These are phyloP conservation scores for Eucriotettix oculatus DNA, from an alignment of 2,888 invertebrate species.

Conservation along the genomic window DNA sequence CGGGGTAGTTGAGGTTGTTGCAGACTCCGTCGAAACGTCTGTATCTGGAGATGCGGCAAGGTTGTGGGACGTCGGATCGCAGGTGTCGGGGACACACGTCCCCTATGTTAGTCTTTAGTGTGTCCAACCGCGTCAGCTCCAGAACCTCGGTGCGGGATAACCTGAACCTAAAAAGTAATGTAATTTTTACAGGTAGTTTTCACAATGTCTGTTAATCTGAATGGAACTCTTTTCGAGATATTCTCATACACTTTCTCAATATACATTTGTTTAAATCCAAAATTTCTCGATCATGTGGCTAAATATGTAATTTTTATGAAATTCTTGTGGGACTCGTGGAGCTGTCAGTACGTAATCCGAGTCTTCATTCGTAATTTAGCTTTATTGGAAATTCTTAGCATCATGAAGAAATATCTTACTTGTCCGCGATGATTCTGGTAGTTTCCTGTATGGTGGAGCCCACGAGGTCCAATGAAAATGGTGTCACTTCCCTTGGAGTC, in stretches of 20 bases:
- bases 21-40: slow-evolving; percentile 24
- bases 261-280: no score
- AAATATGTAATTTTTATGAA: no score
- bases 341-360: no score
- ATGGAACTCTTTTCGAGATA: no score
- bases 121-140: slow-evolving; percentile 23
- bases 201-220: no score
- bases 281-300: no score
- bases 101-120: slow-evolving; percentile 21
- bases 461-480: slow-evolving; percentile 16
- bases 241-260: no score
- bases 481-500: neutral
- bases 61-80: slow-evolving; percentile 9
- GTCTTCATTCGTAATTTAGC: no score
- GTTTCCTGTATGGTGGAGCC: slow-evolving; percentile 23
- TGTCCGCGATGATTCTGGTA: slow-evolving; percentile 21
- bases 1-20: slow-evolving; percentile 26
- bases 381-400: no score
- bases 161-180: slow-evolving; percentile 15
- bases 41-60: slow-evolving; percentile 20
- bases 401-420: slow-evolving; percentile 13
- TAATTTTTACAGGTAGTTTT: no score
- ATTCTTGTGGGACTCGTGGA: no score
- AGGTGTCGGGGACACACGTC: slow-evolving; percentile 23
- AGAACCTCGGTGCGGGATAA: slow-evolving; percentile 22